Evolutionary conservation across 2,888 invertebrate species (phyloP), one percentile per base, ranked within the genome.

Genomic region (Andrena hattorfiana): DNA sequence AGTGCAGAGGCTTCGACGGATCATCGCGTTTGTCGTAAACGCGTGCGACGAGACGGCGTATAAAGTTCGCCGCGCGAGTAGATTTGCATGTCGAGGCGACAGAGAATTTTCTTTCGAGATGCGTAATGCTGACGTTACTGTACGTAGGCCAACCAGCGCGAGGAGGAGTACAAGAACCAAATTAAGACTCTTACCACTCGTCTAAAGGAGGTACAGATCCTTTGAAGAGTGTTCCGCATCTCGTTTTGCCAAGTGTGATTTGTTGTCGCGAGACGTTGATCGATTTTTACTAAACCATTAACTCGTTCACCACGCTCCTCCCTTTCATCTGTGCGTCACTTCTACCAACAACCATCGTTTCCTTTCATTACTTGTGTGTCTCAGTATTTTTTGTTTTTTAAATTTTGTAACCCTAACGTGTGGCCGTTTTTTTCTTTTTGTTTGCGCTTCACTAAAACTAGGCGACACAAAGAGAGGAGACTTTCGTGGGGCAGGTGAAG

Each of bases 161-260:
- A 99, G 95, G 99, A 99, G 96, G 98, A 99, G 95, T 99, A 99
- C 97, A 99, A 99, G 97, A 98, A 98, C 95, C 99, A 99, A 97
- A 99, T 99, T 97, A 99, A 99, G 97, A 98, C 98, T 95, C 97
- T 99, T 95, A 98, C 98, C 95, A 97, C 98, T 95, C 98, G 99
- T 95, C 98, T 99, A 96, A 99, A 99, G 98, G 99, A 99, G 99
- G 99, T 99, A 97, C 92, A 92, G 87, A 89, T 90, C 85, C 88
- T 90, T 78, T 87, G 84, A 86, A 71, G 70, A 87, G 89, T 85
- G 81, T 76, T 67, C 75, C 81, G 87, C 79, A 84, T 83, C 81
- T 67, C 60, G 42, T 62, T 74, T 82, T 83, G 62, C 66, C 77
- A 80, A 60, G 79, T 71, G 88, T 87, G 88, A 83, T 84, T 83